Percentiles rank a stretch among this genome's conserved stretches.
Evolutionary conservation across 2,888 invertebrate genomes (phyloP).

Genomic region (Caenorhabditis angaria): DNA sequence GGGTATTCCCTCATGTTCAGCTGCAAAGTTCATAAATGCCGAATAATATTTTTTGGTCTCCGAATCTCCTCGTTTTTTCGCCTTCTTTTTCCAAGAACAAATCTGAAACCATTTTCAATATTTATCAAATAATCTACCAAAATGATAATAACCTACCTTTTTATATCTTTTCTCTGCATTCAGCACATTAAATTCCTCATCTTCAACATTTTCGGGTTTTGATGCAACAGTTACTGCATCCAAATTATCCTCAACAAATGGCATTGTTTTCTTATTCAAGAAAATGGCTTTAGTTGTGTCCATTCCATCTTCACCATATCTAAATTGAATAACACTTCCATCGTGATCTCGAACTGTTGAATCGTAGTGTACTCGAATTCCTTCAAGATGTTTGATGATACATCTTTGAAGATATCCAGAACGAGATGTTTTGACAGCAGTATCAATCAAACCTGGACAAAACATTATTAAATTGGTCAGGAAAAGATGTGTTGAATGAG

Average conservation of each 20-base stretch:
- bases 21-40: slow-evolving; percentile 58
- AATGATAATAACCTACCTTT: slow-evolving; percentile 74
- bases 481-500: background rate
- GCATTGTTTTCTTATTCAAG: slow-evolving; percentile 81
- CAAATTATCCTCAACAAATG: slow-evolving; percentile 84
- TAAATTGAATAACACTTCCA: slow-evolving; percentile 78
- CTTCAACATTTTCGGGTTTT: slow-evolving; percentile 72
- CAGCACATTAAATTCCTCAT: slow-evolving; percentile 70
- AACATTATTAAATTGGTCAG: no score
- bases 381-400: slow-evolving; percentile 96
- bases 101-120: background rate
- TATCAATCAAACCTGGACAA: slow-evolving; percentile 90
- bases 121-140: slow-evolving; percentile 67
- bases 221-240: slow-evolving; percentile 57
- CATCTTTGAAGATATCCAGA: slow-evolving; percentile 97
- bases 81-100: slow-evolving; percentile 46
- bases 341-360: slow-evolving; percentile 94
- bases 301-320: slow-evolving; percentile 87
- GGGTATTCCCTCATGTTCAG: slow-evolving; percentile 30
- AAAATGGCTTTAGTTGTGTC: slow-evolving; percentile 89
- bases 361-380: slow-evolving; percentile 88
- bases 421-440: slow-evolving; percentile 97
- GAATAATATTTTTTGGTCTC: slow-evolving; percentile 38
- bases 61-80: slow-evolving; percentile 16
- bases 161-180: slow-evolving; percentile 75